phyloP scores from a whole-genome alignment of 2,888 invertebrate species.

The Erpobdella octoculata region DNA sequence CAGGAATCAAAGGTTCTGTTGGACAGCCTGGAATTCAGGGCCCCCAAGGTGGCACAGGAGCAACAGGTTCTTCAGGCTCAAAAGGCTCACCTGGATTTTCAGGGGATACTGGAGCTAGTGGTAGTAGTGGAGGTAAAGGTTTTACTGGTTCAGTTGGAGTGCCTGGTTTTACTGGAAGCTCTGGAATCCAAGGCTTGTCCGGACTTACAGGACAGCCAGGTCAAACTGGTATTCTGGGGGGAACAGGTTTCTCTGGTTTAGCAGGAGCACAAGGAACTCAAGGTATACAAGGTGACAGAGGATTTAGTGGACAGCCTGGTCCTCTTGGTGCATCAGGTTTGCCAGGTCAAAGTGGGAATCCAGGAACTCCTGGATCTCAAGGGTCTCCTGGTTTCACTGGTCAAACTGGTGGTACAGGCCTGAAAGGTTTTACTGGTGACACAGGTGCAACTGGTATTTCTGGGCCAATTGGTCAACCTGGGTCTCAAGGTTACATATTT shows the following conservation, averaged over 20 bases:
- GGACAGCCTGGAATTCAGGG: slow-evolving; percentile 9
- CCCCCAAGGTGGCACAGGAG: not conserved
- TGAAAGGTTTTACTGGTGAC: slow-evolving; percentile 6
- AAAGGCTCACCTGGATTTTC: not conserved
- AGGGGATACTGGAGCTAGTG: slow-evolving; percentile 6
- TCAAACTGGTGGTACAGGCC: not conserved
- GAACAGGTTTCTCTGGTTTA: slow-evolving; percentile 32
- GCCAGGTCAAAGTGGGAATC: not conserved
- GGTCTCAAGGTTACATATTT: slow-evolving; percentile 4
- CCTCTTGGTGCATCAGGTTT: not conserved
- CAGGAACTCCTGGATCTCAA: not conserved
- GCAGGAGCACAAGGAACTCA: slow-evolving; percentile 13
- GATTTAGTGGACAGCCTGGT: not conserved
- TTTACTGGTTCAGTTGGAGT: slow-evolving; percentile 25
- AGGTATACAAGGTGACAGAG: slow-evolving; percentile 12
- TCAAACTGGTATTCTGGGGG: slow-evolving; percentile 25
- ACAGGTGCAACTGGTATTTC: slow-evolving; percentile 3
- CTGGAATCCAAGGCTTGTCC: slow-evolving; percentile 32
- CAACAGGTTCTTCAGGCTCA: not conserved
- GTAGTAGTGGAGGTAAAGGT: slow-evolving; percentile 24
- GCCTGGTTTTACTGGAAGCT: slow-evolving; percentile 26
- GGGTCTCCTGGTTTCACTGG: slow-evolving; percentile 3
- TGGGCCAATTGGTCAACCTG: slow-evolving; percentile 1
- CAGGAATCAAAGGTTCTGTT: not conserved
- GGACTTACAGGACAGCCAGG: slow-evolving; percentile 24